Base-by-base conservation (phyloP, 2,113 vertebrate genomes). In the Phyllostomus hastatus region DNA sequence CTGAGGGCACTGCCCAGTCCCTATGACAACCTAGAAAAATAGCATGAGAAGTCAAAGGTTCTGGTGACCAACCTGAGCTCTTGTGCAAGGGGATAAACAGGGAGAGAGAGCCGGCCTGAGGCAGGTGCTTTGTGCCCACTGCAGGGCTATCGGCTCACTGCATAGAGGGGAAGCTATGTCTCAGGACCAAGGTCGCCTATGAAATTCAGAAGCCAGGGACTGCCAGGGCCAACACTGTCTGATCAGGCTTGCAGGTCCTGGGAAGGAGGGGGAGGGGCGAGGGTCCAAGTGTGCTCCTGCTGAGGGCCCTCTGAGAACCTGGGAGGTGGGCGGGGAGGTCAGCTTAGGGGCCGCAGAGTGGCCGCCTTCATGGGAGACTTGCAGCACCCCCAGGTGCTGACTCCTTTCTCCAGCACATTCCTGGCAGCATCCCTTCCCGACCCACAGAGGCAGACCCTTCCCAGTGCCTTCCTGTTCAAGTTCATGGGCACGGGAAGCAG, bases 371-470 rank as follows among this genome's bases (percentile, higher is more conserved):
- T 12, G 0, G 24, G 24, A 48, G n/a, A 15, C 4, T 35, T 75
- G 66, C 96, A 88, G n/a, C 7, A 17, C 2, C 8, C 48, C 28
- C 61, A 33, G 48, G 69, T 94, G 82, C 94, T 79, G 54, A 35
- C 33, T 0, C 5, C 8, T n/a, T 43, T 35, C 20, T 43, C 78
- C 4, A 69, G 35, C 20, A 61, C 19, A 48, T 57, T 81, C 89
- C 67, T 67, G 78, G 88, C 57, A 52, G 33, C 33, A 20, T 41
- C 50, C 84, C 46, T 4, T 22, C 33, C 70, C 2, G 1, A 2
- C n/a, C 28, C 33, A 33, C 20, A 70, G 64, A 80, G 69, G 24
- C 38, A 2, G 69, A 50, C 43, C 16, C 70, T 89, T 82, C 91
- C 73, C 50, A 9, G 48, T 52, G 81, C 70, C 89, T 76, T 59